Conservation (phyloP, 2,113 vertebrate genomes). For the Centrocercus urophasianus region DNA sequence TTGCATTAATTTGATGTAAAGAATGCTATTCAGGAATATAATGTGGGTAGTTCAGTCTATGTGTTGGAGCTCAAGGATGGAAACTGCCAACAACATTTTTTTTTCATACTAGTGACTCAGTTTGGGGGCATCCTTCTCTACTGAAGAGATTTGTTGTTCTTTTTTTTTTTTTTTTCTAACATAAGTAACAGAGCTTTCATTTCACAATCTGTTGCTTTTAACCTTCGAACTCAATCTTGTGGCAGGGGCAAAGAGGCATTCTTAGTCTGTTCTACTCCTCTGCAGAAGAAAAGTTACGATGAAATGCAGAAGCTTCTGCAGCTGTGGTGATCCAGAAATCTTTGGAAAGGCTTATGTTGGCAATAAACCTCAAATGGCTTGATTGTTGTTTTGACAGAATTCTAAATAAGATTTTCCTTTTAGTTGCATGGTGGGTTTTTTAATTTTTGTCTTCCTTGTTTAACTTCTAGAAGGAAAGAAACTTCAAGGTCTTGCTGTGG, state of each 20-base stretch:
- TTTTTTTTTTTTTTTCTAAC: background rate
- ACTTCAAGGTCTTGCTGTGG: background rate
- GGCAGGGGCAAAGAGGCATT: background rate
- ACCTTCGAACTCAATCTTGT: background rate
- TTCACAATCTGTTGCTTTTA: background rate
- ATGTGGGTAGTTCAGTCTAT: background rate
- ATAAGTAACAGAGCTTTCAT: background rate
- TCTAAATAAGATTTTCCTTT: background rate
- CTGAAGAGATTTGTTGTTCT: background rate
- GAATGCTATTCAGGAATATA: background rate
- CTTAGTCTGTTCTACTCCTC: background rate
- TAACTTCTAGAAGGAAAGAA: background rate
- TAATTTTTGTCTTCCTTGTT: fast-evolving
- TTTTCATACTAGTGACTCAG: background rate
- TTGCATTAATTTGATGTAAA: background rate
- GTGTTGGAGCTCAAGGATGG: background rate
- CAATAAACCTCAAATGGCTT: background rate
- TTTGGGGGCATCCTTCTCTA: background rate
- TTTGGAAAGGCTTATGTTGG: background rate
- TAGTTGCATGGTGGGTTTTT: background rate
- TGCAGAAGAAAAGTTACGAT: background rate
- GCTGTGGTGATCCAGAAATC: background rate
- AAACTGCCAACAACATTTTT: background rate
- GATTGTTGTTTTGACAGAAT: background rate
- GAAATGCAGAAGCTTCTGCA: background rate